These are phyloP conservation scores for Larimichthys crocea DNA, from an alignment of 2,113 vertebrate species.

Conservation along the genomic window DNA sequence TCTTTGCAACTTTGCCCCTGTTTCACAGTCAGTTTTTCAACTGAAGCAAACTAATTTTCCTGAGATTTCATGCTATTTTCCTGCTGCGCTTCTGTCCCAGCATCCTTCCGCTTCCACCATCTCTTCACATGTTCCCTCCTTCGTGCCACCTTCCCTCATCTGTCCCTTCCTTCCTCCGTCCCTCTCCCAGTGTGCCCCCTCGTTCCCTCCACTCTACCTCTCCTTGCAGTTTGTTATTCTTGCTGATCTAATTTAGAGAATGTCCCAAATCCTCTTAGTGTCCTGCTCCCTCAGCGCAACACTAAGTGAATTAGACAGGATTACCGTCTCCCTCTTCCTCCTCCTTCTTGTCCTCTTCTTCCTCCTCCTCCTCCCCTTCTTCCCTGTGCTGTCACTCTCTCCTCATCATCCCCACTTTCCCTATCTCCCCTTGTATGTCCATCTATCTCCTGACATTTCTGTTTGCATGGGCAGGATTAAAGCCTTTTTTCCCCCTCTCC, in stretches of 20 bases:
- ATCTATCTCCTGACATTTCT: constrained; percentile 65
- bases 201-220: constrained; percentile 52
- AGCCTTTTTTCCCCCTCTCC: constrained; percentile 50
- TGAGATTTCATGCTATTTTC: not conserved
- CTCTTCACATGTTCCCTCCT: not conserved
- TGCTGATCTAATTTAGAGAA: constrained; percentile 91
- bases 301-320: constrained; percentile 90
- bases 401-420: constrained; percentile 38
- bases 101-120: not conserved
- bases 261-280: constrained; percentile 89
- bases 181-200: constrained; percentile 52
- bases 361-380: constrained; percentile 52
- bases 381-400: constrained; percentile 57
- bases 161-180: not conserved
- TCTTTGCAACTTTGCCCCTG: not conserved
- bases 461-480: constrained; percentile 76
- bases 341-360: constrained; percentile 34
- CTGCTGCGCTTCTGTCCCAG: not conserved
- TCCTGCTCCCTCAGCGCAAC: constrained; percentile 84
- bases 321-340: constrained; percentile 82
- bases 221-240: constrained; percentile 85
- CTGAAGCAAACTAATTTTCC: not conserved
- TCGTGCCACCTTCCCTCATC: constrained; percentile 26
- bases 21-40: not conserved
- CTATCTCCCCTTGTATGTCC: constrained; percentile 47